These are phyloP conservation scores for Halcyon smyrnensis DNA, from an alignment of 2,797 vertebrate genomes.

Conservation along the genomic window DNA sequence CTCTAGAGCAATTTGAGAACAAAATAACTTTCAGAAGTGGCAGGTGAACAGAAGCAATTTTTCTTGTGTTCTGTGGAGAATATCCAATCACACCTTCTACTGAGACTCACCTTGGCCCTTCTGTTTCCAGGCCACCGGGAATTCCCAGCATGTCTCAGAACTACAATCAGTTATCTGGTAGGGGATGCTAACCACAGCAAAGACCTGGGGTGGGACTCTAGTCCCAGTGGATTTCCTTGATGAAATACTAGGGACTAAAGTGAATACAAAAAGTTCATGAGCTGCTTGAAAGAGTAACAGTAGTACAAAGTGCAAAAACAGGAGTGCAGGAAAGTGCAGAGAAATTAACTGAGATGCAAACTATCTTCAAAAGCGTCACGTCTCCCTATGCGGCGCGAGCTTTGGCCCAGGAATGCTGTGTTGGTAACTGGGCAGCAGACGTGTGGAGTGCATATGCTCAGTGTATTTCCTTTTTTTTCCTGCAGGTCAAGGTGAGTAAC, in stretches of 20 bases:
- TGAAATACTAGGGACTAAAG: slow-evolving; percentile 71
- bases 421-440: slow-evolving; percentile 47
- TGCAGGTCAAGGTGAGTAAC: slow-evolving; percentile 74
- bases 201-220: slow-evolving; percentile 41
- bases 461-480: slow-evolving; percentile 74
- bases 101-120: slow-evolving; percentile 58
- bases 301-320: slow-evolving; percentile 79
- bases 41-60: slow-evolving; percentile 62
- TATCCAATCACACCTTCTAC: slow-evolving; percentile 58
- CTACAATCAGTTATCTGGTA: background rate
- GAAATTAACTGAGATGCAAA: slow-evolving; percentile 68
- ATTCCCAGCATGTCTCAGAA: slow-evolving; percentile 58
- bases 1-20: slow-evolving; percentile 64
- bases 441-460: slow-evolving; percentile 53
- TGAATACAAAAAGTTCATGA: slow-evolving; percentile 78
- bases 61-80: slow-evolving; percentile 55
- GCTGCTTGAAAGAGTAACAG: slow-evolving; percentile 74
- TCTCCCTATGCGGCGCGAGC: slow-evolving; percentile 3
- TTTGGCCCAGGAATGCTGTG: slow-evolving; percentile 49
- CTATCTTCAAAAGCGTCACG: background rate
- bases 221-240: slow-evolving; percentile 49
- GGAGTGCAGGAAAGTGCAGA: slow-evolving; percentile 74
- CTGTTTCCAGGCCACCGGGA: slow-evolving; percentile 70
- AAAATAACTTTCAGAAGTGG: slow-evolving; percentile 64
- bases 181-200: slow-evolving; percentile 55